Conservation (phyloP, 2,113 vertebrate species). For the Grallaria varia region DNA sequence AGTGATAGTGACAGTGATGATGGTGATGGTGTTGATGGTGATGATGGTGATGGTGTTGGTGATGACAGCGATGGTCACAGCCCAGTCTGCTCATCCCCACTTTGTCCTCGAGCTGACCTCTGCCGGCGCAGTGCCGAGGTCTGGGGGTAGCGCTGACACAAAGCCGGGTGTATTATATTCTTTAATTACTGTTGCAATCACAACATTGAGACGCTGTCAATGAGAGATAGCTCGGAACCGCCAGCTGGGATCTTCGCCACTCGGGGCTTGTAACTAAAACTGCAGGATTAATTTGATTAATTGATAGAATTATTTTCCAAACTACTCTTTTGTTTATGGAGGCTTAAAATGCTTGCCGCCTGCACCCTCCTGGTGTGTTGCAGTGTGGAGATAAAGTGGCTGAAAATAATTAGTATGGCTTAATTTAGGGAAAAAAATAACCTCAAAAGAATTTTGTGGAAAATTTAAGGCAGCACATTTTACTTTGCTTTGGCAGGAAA, state of each 20-base stretch:
- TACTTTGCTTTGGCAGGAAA: slow-evolving; percentile 53
- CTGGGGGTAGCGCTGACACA: not conserved
- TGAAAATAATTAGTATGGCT: slow-evolving; percentile 77
- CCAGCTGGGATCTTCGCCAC: slow-evolving; percentile 68
- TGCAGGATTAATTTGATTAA: slow-evolving; percentile 79
- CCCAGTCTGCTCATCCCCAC: not conserved
- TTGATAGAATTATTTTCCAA: slow-evolving; percentile 79
- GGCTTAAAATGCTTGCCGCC: slow-evolving; percentile 68
- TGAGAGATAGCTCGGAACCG: slow-evolving; percentile 65
- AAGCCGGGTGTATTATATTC: slow-evolving; percentile 17
- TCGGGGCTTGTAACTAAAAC: slow-evolving; percentile 78
- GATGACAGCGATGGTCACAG: not conserved
- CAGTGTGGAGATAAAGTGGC: slow-evolving; percentile 73
- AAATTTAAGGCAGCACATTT: slow-evolving; percentile 59
- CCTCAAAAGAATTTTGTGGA: slow-evolving; percentile 64
- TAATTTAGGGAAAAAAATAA: slow-evolving; percentile 70
- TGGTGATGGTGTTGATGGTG: no score
- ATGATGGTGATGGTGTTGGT: no score
- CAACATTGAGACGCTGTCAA: slow-evolving; percentile 57
- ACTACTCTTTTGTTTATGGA: slow-evolving; percentile 76
- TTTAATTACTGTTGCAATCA: slow-evolving; percentile 68
- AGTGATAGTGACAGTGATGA: no score
- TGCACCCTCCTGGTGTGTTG: slow-evolving; percentile 71
- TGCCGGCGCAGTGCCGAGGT: not conserved
- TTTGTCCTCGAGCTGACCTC: slow-evolving; percentile 60